These are phyloP conservation scores for Orthosia incerta DNA, from an alignment of 2,888 invertebrate species.

Conservation along the genomic window DNA sequence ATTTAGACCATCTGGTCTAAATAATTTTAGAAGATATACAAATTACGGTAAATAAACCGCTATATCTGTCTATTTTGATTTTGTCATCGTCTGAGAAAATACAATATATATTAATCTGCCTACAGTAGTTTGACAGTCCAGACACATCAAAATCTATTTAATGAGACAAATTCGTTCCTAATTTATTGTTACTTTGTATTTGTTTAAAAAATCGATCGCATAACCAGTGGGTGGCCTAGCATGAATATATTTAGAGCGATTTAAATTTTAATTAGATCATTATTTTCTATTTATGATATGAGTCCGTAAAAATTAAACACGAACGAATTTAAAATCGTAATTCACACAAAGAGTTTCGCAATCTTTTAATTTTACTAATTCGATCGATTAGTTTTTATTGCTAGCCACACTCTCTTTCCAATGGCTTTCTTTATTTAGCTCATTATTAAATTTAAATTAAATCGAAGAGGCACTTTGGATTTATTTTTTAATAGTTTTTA, in stretches of 20 bases:
- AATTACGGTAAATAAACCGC: constrained; percentile 3
- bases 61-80: constrained; percentile 4
- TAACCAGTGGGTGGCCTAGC: constrained; percentile 58
- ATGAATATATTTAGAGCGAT: constrained; percentile 55
- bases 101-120: neutral
- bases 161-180: constrained; percentile 47
- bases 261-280: constrained; percentile 57
- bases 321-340: constrained; percentile 17
- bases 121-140: constrained; percentile 17
- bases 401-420: neutral
- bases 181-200: constrained; percentile 55
- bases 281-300: constrained; percentile 43
- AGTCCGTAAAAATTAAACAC: constrained; percentile 26
- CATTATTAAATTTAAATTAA: neutral
- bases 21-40: constrained; percentile 3
- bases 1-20: no score
- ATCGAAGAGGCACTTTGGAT: neutral
- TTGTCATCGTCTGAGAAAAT: constrained; percentile 4
- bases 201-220: constrained; percentile 32
- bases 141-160: constrained; percentile 46
- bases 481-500: no score
- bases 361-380: constrained; percentile 36
- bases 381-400: constrained; percentile 26
- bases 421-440: constrained; percentile 8
- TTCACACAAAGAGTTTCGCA: neutral